Base-by-base conservation (phyloP, 2,113 vertebrate species). In the Holacanthus passer region DNA sequence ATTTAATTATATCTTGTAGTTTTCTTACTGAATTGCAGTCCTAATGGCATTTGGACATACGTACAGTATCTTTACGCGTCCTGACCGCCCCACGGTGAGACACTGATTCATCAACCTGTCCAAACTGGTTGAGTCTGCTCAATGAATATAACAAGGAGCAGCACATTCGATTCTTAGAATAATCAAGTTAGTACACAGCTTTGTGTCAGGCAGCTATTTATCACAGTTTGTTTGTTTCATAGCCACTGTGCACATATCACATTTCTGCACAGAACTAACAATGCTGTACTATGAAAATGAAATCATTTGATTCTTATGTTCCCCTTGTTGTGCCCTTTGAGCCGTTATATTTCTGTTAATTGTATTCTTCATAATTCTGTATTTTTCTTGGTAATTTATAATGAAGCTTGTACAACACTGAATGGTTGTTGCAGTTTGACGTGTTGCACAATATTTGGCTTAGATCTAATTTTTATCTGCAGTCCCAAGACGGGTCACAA, bases 41-140 rank as follows among this genome's bases (percentile, higher is more conserved):
- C 9, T 3, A 35, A 50, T 56, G 11, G 19, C 12, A 24, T 67
- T 73, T 55, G 20, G 35, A 11, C 43, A 47, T 11, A n/a, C n/a
- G n/a, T n/a, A n/a, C n/a, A n/a, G n/a, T n/a, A 45, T 78, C 45
- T 45, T 1, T 39, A 45, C 27, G 19, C 27, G 20, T 6, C 19
- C 27, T 60, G 55, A 58, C 32, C 7, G 56, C 29, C 22, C 1
- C 13, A 32, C 3, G 41, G 39, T 3, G 10, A n/a, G 8, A 24
- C 8, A 24, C 59, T 39, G 63, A 58, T 64, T 60, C 39, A 69
- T 65, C 9, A 77, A 84, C 81, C 52, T 59, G 73, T 43, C 41
- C n/a, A 43, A 58, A 66, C 72, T 79, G 69, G 86, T 65, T 48
- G 32, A 47, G 16, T 73, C 56, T 76, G 67, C 17, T 79, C 17